Conservation (phyloP, 2,113 vertebrate genomes). For the Entomyzon cyanotis region DNA sequence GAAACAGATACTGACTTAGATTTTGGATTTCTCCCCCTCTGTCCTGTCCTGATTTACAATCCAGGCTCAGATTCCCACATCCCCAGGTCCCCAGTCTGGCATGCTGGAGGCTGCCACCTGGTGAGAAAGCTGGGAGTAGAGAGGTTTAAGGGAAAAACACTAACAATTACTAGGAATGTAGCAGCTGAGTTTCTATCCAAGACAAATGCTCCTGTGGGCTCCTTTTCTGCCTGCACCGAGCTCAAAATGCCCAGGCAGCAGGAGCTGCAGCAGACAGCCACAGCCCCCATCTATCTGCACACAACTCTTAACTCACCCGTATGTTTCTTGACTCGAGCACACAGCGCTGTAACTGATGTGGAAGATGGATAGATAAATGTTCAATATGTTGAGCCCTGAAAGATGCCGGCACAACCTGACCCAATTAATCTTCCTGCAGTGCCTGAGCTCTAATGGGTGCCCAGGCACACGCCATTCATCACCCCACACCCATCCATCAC, state of each 20-base stretch:
- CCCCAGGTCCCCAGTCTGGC: not conserved
- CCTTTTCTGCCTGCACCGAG: not conserved
- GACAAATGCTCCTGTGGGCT: fast-evolving
- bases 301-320: conserved; percentile 1
- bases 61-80: not conserved
- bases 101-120: conserved; percentile 18
- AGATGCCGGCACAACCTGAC: conserved; percentile 24
- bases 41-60: not conserved
- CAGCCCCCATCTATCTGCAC: not conserved
- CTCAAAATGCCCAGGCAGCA: not conserved
- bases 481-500: conserved; percentile 63
- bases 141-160: not conserved
- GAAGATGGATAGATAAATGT: conserved; percentile 50
- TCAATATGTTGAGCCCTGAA: conserved; percentile 31
- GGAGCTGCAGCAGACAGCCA: not conserved
- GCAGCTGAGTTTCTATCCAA: not conserved
- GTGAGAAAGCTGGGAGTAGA: not conserved
- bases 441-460: conserved; percentile 27
- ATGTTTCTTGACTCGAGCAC: conserved; percentile 5
- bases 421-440: conserved; percentile 60
- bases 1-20: not conserved
- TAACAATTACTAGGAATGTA: fast-evolving
- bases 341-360: not conserved
- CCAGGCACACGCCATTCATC: conserved; percentile 59
- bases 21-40: fast-evolving